phyloP scores from a whole-genome alignment of 2,797 vertebrate genomes.

The Crenichthys baileyi region DNA sequence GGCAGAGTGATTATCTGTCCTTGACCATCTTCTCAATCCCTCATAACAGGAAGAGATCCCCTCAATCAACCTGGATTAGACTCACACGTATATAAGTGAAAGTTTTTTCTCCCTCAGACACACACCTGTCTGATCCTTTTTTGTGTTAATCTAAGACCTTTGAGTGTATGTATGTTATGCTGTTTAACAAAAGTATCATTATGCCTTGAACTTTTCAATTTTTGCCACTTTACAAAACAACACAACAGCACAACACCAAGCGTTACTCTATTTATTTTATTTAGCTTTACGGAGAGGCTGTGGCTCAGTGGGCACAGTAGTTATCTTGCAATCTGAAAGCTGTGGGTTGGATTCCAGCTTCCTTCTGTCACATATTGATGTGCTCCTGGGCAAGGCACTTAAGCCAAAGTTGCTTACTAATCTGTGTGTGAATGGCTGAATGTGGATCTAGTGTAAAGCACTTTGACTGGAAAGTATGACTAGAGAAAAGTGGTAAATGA shows the following conservation, averaged over 20 bases:
- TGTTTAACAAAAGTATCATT: neutral
- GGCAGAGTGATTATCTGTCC: conserved; percentile 73
- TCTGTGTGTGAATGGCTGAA: too few species aligned
- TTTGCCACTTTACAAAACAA: neutral
- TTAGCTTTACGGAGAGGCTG: neutral
- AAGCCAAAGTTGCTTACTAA: neutral
- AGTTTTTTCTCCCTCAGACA: conserved; percentile 31
- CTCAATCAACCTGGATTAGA: conserved; percentile 38
- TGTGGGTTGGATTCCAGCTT: neutral
- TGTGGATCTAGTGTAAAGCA: neutral
- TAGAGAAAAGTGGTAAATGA: neutral
- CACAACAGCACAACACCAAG: neutral
- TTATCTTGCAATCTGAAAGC: neutral
- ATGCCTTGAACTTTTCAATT: neutral
- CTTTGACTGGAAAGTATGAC: neutral
- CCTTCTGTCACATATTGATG: neutral
- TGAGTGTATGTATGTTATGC: conserved; percentile 37
- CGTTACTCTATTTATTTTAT: too few species aligned
- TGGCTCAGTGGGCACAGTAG: neutral
- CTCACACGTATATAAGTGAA: conserved; percentile 19
- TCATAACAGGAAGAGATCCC: conserved; percentile 69
- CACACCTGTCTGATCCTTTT: conserved; percentile 49
- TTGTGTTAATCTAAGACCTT: conserved; percentile 57
- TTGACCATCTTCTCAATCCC: conserved; percentile 69
- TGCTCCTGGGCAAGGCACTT: neutral